A percentile compares a stretch with the other conserved stretches of the same genome.
Conservation (phyloP, 2,113 vertebrate genomes). For the Pristiophorus japonicus region DNA sequence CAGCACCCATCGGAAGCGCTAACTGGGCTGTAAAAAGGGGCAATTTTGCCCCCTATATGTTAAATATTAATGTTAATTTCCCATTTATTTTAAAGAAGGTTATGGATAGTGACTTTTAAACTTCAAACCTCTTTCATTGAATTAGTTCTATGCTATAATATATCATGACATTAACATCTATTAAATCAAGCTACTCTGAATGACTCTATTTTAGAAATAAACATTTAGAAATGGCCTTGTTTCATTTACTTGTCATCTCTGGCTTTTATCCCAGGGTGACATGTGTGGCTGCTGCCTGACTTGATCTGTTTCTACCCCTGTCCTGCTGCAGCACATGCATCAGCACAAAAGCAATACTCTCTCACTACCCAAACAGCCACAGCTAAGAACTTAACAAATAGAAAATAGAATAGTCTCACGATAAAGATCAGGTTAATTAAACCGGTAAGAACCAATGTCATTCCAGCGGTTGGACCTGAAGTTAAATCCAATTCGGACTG, state of each 20-base stretch:
- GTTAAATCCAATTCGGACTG: not conserved
- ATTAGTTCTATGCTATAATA: not conserved
- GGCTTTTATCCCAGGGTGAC: not conserved
- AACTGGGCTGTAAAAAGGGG: too few species aligned
- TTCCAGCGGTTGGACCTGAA: not conserved
- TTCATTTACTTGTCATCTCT: not conserved
- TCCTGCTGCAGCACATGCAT: not conserved
- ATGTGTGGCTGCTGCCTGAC: not conserved
- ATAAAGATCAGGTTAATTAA: constrained; percentile 5
- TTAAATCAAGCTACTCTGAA: not conserved
- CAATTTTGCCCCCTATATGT: too few species aligned
- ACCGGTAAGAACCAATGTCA: not conserved
- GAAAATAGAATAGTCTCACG: not conserved
- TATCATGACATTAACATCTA: not conserved
- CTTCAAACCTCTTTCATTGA: not conserved
- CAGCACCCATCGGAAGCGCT: too few species aligned
- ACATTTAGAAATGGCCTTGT: not conserved
- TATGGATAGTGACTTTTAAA: not conserved
- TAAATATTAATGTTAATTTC: not conserved
- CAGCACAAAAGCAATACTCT: not conserved
- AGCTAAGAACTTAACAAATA: not conserved
- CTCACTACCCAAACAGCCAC: not conserved
- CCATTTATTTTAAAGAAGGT: not conserved
- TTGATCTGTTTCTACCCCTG: not conserved
- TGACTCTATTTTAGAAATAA: not conserved